Base-by-base conservation (phyloP, 2,113 vertebrate species). In the Pluvianellus socialis region DNA sequence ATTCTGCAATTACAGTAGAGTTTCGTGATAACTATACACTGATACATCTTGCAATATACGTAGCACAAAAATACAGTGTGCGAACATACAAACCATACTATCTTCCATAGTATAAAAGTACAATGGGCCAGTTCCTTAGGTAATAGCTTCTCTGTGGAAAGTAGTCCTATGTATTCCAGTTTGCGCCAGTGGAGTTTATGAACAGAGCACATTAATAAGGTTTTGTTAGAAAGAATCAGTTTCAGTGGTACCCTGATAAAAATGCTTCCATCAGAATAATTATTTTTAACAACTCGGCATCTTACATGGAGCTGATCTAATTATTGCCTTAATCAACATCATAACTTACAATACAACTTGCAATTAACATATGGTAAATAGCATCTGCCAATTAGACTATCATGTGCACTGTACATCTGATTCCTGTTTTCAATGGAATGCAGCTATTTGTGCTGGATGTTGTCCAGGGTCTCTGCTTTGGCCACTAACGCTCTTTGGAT, bases 401-500 rank as follows among this genome's bases (percentile, higher is more conserved):
- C 91, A 75, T 95, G 65, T 94, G 85, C 73, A 32, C 47, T 42
- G 76, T 80, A 95, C 97, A 95, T 97, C 97, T 97, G 96, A 97
- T 95, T 95, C 63, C 65, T 92, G 86, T 97, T 97, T 97, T 79
- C 93, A 26, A 59, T 95, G 95, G 96, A 95, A 93, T 97, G 81
- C 92, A 81, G 77, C 68, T 98, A 96, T 97, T 98, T 98, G 92
- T 84, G 55, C 97, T 98, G 98, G 98, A 97, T 58, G 32, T 5
- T 19, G 11, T 96, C 97, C 98, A 98, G 80, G 67, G 42, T 68
- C 88, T 94, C 94, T 85, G 86, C 76, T 86, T 85, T 90, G 85
- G 91, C 89, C 67, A 96, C 84, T 91, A 66, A 90, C 14, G 28
- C 80, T 95, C 96, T 92, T 82, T 71, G 68, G 94, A 96, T 95